Evolutionary conservation across 2,888 invertebrate genomes (phyloP), one percentile per base, ranked within the genome.

Genomic region (Helobdella robusta): DNA sequence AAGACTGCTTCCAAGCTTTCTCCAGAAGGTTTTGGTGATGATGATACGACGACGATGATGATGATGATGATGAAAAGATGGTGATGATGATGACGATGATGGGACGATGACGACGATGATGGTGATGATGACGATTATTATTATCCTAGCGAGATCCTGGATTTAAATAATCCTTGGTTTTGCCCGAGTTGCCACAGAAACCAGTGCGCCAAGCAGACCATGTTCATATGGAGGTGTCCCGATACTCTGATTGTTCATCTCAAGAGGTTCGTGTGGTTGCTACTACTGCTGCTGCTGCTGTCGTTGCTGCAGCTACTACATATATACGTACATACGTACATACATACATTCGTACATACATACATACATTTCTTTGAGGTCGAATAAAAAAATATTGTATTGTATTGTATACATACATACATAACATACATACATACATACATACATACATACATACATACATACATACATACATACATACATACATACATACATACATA

Each of bases 91-190:
- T n/a, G n/a, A n/a, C n/a, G n/a, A n/a, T n/a, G n/a, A n/a, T n/a
- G n/a, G n/a, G n/a, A n/a, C n/a, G n/a, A n/a, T n/a, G n/a, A n/a
- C n/a, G n/a, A n/a, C n/a, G n/a, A n/a, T n/a, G n/a, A n/a, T n/a
- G n/a, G n/a, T n/a, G n/a, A n/a, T n/a, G n/a, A n/a, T n/a, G n/a
- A n/a, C n/a, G n/a, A n/a, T n/a, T n/a, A n/a, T n/a, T n/a, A 4
- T 1, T 32, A 25, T n/a, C 56, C 1, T 74, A 85, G 85, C 75
- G 85, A 85, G 77, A 81, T 81, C 50, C 76, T 85, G 72, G 85
- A 85, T 75, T 84, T 84, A 71, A 83, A 84, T 73, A 85, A 85
- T 76, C 85, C 85, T 2, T 85, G 85, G 85, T 84, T 81, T 76
- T 85, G 85, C 76, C 84, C 85, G 1, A 79, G 80, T 67, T 85